These are phyloP conservation scores for Neolamprologus cancellatus DNA, from an alignment of 2,113 vertebrate genomes.

Conservation along the genomic window DNA sequence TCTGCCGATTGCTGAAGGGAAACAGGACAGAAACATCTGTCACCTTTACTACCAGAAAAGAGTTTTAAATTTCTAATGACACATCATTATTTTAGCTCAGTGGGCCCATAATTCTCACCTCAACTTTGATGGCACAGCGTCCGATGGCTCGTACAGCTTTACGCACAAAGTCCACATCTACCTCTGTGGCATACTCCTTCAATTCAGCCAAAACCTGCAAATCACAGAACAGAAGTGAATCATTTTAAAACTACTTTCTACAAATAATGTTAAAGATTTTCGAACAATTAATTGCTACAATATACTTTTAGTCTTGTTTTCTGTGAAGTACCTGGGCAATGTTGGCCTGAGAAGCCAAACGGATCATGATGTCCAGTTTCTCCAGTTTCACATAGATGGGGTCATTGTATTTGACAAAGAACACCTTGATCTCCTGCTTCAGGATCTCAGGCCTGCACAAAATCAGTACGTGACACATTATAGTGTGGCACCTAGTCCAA, in stretches of 20 bases:
- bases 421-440: conserved; percentile 98
- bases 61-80: background rate
- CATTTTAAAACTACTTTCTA: background rate
- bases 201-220: conserved; percentile 92
- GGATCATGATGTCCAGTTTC: conserved; percentile 99
- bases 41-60: background rate
- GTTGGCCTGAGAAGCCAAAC: conserved; percentile 95
- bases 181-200: conserved; percentile 97
- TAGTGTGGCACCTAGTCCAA: background rate
- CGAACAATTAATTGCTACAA: background rate
- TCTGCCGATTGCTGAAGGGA: conserved; percentile 89
- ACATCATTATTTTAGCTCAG: background rate
- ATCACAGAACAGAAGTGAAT: background rate
- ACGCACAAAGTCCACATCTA: conserved; percentile 97
- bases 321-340: conserved; percentile 86
- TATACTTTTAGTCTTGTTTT: background rate
- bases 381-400: conserved; percentile 98
- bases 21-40: background rate
- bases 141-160: conserved; percentile 97
- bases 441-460: conserved; percentile 89
- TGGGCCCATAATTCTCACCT: conserved; percentile 58
- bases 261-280: background rate
- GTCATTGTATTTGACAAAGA: conserved; percentile 99
- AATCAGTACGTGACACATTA: background rate
- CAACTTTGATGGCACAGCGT: conserved; percentile 97